Percentiles rank a stretch among this genome's conserved stretches.
Conservation (phyloP, 2,113 vertebrate genomes). For the Bujurquina vittata region DNA sequence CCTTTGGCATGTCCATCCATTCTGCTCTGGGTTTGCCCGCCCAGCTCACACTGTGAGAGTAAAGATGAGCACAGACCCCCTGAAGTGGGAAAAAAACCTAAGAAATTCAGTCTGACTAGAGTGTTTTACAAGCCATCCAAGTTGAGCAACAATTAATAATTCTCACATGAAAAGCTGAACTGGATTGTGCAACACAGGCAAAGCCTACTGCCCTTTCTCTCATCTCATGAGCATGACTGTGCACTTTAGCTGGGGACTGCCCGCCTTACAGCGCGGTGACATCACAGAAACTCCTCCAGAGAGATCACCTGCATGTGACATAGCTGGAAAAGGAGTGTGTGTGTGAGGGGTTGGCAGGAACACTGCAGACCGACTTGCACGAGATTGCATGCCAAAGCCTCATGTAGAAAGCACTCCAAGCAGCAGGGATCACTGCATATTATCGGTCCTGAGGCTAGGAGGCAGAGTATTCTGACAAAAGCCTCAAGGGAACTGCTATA, state of each 20-base stretch:
- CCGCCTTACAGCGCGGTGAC: slow-evolving; percentile 61
- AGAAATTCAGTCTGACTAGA: background rate
- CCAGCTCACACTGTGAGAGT: background rate
- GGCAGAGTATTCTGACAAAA: background rate
- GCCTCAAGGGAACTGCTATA: background rate
- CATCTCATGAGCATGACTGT: slow-evolving; percentile 62
- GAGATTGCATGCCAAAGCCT: slow-evolving; percentile 13
- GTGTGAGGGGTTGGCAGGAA: background rate
- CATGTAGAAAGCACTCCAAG: slow-evolving; percentile 5
- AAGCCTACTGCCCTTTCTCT: background rate
- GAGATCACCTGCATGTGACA: slow-evolving; percentile 50
- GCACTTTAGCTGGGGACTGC: slow-evolving; percentile 57
- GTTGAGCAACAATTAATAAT: background rate
- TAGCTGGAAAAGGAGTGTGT: slow-evolving; percentile 22
- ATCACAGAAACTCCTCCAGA: slow-evolving; percentile 43
- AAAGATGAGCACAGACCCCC: background rate
- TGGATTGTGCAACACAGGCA: slow-evolving; percentile 44
- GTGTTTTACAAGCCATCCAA: background rate
- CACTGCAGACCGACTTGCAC: slow-evolving; percentile 38
- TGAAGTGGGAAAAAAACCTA: background rate
- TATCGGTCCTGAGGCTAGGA: background rate
- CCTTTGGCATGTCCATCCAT: background rate
- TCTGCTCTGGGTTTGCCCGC: too few species aligned
- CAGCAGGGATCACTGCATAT: background rate
- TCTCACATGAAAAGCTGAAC: background rate